Evolutionary conservation across 2,113 vertebrate genomes (phyloP), one percentile per base, ranked within the genome.

Genomic region (Herpailurus yagouaroundi): DNA sequence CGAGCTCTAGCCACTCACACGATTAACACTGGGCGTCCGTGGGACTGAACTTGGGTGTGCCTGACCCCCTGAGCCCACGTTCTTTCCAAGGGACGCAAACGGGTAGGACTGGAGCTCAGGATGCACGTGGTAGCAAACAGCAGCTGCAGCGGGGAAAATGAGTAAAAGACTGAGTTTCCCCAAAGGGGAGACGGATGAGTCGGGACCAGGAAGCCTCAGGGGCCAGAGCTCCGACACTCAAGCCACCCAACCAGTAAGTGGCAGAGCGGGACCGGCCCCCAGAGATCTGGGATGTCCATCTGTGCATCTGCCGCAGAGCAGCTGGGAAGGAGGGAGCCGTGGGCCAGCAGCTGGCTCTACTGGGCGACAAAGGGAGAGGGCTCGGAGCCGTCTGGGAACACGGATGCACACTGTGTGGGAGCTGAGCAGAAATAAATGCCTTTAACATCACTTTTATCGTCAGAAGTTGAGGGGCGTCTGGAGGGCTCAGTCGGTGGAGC

Each of bases 231-330:
- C 10, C 6, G n/a, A 52, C 2, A 3, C 79, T 73, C 60, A 11
- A 5, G 71, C 29, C 25, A 29, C 45, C 52, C 0, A 1, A 31
- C 25, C 29, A 12, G 12, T 13, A 19, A 1, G 21, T 0, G 31
- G 83, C 71, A 38, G 52, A 14, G 45, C 60, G 68, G 80, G 45
- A 38, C 1, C 52, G 10, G 55, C 31, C 33, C 48, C 19, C 11
- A 3, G n/a, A 10, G 41, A 18, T 14, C 29, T 45, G 0, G 1
- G 5, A 3, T 31, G n/a, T 94, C 69, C 23, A 21, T 12, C n/a
- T 57, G 41, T 45, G 29, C 2, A 0, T 14, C 9, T 7, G 14
- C 74, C 57, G 60, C 55, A 7, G 0, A 1, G 13, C 0, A 16
- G 50, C 69, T 23, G 33, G 41, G 11, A 55, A n/a, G 79, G 0